These are phyloP conservation scores for Penaeus indicus DNA, from an alignment of 1,140 invertebrate genomes.

Conservation along the genomic window DNA sequence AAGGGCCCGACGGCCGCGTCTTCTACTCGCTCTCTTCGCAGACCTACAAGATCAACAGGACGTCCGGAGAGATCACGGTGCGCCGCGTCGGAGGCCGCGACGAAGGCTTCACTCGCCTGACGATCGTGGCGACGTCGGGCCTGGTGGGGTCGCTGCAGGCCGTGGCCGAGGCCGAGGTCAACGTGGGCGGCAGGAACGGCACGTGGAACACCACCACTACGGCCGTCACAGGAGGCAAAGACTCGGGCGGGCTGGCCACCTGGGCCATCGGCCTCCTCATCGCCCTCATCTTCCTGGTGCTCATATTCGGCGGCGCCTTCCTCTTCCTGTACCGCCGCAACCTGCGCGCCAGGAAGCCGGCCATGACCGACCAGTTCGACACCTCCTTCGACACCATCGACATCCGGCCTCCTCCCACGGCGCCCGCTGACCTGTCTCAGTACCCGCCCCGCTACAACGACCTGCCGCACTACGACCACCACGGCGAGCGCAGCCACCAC, in stretches of 20 bases:
- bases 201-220: slow-evolving; percentile 68
- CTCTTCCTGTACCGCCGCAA: slow-evolving; percentile 87
- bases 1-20: slow-evolving; percentile 90
- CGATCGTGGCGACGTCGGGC: slow-evolving; percentile 89
- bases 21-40: slow-evolving; percentile 89
- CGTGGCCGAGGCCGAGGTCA: slow-evolving; percentile 87
- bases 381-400: slow-evolving; percentile 91
- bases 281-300: slow-evolving; percentile 82
- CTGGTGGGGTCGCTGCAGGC: slow-evolving; percentile 86
- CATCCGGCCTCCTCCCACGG: slow-evolving; percentile 74
- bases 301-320: slow-evolving; percentile 83
- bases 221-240: slow-evolving; percentile 74
- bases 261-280: slow-evolving; percentile 90
- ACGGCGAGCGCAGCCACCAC: slow-evolving; percentile 78
- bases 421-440: slow-evolving; percentile 75
- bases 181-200: slow-evolving; percentile 76
- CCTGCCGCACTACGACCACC: slow-evolving; percentile 74
- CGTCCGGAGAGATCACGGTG: slow-evolving; percentile 87
- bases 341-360: slow-evolving; percentile 80
- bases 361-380: slow-evolving; percentile 72
- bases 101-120: slow-evolving; percentile 72
- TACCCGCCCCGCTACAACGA: slow-evolving; percentile 92
- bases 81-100: slow-evolving; percentile 70
- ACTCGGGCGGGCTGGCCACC: slow-evolving; percentile 80
- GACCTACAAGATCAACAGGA: slow-evolving; percentile 92